These are phyloP conservation scores for Lasioglossum figueresi DNA, from an alignment of 2,888 invertebrate genomes.

Conservation along the genomic window DNA sequence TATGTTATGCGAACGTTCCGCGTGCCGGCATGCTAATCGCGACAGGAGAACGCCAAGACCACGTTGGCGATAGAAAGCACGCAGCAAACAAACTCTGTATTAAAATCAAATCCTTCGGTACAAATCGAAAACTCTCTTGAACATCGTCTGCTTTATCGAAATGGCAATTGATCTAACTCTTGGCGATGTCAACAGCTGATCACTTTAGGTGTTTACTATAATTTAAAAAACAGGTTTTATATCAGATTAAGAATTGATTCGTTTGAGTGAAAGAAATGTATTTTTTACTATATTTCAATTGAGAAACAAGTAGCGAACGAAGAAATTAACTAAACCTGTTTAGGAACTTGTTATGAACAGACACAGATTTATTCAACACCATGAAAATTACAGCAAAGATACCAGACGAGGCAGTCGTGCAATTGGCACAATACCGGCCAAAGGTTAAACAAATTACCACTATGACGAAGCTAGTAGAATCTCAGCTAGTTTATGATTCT, in stretches of 20 bases:
- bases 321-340: no score
- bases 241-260: not conserved
- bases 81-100: not conserved
- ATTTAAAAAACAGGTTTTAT: not conserved
- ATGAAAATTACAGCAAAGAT: not conserved
- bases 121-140: not conserved
- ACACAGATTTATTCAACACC: not conserved
- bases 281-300: no score
- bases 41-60: conserved; percentile 3
- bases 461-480: not conserved
- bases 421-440: not conserved
- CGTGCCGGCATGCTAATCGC: conserved; percentile 15
- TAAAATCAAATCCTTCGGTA: not conserved
- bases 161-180: not conserved
- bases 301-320: no score
- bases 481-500: not conserved
- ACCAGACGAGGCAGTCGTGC: not conserved
- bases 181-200: not conserved
- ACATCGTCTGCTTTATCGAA: not conserved
- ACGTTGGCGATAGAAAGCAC: conserved; percentile 8
- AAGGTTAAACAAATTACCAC: not conserved
- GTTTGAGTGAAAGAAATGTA: no score
- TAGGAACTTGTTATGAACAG: not conserved
- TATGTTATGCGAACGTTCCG: conserved; percentile 23
- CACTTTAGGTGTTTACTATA: not conserved